Conservation (phyloP, 2,888 invertebrate species). For the Auanema sp. region DNA sequence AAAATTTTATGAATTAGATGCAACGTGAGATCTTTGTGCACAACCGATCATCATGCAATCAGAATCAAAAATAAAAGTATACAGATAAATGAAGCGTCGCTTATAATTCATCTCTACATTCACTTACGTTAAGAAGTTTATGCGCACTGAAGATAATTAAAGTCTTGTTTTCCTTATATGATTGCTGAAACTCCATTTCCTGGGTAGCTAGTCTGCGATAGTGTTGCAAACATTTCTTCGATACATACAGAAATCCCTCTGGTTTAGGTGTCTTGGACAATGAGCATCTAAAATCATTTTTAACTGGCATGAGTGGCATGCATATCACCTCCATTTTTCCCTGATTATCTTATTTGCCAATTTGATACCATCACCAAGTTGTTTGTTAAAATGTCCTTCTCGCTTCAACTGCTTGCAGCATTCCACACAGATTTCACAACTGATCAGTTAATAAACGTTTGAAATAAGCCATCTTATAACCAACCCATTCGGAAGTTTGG, state of each 20-base stretch:
- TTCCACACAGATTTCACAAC: constrained; percentile 50
- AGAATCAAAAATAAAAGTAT: too few relatives aligned
- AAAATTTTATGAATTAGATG: too few relatives aligned
- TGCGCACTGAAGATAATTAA: too few relatives aligned
- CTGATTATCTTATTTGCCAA: constrained; percentile 31
- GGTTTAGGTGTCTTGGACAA: constrained; percentile 11
- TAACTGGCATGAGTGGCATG: not conserved
- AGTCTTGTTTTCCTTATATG: too few relatives aligned
- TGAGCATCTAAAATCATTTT: not conserved
- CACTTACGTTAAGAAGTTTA: too few relatives aligned
- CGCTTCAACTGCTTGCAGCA: constrained; percentile 42
- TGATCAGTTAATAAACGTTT: constrained; percentile 22
- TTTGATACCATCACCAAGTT: constrained; percentile 33
- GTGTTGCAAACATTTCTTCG: constrained; percentile 29
- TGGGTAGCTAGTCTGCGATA: constrained; percentile 24
- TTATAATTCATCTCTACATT: too few relatives aligned
- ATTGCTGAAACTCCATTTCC: too few relatives aligned
- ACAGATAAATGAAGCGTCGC: too few relatives aligned
- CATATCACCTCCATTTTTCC: constrained; percentile 30
- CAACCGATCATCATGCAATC: too few relatives aligned
- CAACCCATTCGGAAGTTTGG: constrained; percentile 25
- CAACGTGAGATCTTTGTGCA: too few relatives aligned
- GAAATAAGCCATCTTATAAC: not conserved
- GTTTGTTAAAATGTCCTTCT: constrained; percentile 41
- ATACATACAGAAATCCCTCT: constrained; percentile 26